Conservation (phyloP, 1,140 invertebrate species). For the Lasioglossum albipes region DNA sequence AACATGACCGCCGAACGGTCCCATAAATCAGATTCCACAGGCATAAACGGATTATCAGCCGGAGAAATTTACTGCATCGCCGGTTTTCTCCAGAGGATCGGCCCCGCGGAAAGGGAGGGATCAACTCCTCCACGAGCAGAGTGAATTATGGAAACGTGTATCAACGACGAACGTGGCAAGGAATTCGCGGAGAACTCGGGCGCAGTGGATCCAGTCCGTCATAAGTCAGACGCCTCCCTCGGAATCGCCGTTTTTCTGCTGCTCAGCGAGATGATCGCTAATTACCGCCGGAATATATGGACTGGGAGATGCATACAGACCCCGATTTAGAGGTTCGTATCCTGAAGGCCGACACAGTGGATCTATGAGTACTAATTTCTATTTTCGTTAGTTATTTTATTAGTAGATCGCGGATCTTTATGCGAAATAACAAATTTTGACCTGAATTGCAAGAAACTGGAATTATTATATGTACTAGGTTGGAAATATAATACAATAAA, state of each 20-base stretch:
- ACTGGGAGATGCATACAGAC: too few species aligned
- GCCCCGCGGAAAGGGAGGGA: neutral
- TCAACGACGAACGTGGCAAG: neutral
- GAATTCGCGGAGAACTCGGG: neutral
- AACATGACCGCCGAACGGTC: constrained; percentile 26
- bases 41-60: constrained; percentile 40
- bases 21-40: constrained; percentile 16
- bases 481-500: too few species aligned
- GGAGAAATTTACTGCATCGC: constrained; percentile 19
- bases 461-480: too few species aligned
- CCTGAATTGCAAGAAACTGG: too few species aligned
- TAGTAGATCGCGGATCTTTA: too few species aligned
- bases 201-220: neutral
- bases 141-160: constrained; percentile 24
- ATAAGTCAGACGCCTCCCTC: neutral
- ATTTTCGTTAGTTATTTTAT: too few species aligned
- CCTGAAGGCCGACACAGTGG: too few species aligned
- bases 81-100: constrained; percentile 6
- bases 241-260: neutral
- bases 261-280: too few species aligned
- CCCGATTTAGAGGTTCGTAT: too few species aligned
- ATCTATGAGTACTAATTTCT: too few species aligned
- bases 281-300: too few species aligned
- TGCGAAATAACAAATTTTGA: too few species aligned
- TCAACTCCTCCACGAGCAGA: neutral